phyloP scores from a whole-genome alignment of 2,888 invertebrate species.

The Heliconius erato region DNA sequence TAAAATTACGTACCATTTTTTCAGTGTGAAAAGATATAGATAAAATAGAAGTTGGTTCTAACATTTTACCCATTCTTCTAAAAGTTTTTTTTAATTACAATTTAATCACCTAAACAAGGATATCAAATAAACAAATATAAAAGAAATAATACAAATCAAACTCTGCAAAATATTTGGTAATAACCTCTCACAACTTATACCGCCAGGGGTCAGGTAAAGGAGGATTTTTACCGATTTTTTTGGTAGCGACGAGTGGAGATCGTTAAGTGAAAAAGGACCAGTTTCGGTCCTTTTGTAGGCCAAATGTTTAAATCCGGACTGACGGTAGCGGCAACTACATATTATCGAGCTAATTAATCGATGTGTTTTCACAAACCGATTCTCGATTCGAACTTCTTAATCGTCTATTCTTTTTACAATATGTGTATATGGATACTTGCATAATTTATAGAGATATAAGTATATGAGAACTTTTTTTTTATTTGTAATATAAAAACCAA shows the following conservation, averaged over 20 bases:
- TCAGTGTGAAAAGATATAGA: not conserved
- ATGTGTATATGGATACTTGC: constrained; percentile 19
- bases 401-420: constrained; percentile 41
- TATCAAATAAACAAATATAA: not conserved
- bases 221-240: constrained; percentile 77
- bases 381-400: constrained; percentile 54
- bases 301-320: constrained; percentile 64
- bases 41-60: not conserved
- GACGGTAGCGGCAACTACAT: constrained; percentile 74
- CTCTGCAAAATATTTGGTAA: constrained; percentile 42
- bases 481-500: not conserved
- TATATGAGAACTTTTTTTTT: not conserved
- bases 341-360: constrained; percentile 83
- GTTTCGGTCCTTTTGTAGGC: constrained; percentile 79
- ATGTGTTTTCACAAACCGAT: constrained; percentile 64
- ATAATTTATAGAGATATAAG: constrained; percentile 1
- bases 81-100: not conserved
- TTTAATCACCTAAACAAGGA: not conserved
- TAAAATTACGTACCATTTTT: not conserved
- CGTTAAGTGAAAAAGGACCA: constrained; percentile 80
- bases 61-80: not conserved
- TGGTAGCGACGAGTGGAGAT: constrained; percentile 72
- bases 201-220: constrained; percentile 72
- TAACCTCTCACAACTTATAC: constrained; percentile 62
- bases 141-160: not conserved